These are phyloP conservation scores for Aphrocallistes beatrix DNA, from an alignment of 37 sponge, comb jelly and placozoan genomes.

Conservation along the genomic window DNA sequence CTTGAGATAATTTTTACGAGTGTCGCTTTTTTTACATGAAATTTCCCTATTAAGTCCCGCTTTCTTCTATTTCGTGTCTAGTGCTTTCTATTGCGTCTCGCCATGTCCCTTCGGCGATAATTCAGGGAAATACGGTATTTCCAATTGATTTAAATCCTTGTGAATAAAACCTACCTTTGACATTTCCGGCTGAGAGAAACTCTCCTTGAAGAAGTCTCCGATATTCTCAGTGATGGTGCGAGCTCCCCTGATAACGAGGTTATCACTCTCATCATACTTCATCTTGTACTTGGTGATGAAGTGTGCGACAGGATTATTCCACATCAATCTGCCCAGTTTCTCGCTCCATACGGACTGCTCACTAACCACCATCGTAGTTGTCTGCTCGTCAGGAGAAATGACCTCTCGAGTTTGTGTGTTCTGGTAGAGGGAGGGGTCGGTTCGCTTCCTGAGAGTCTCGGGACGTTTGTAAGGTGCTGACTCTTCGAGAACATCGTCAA, in stretches of 20 bases:
- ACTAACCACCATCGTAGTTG: background rate
- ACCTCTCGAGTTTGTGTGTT: background rate
- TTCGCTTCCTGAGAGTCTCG: slow-evolving; percentile 20
- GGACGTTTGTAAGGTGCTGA: slow-evolving; percentile 58
- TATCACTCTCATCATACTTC: slow-evolving; percentile 87
- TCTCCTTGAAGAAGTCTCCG: slow-evolving; percentile 21
- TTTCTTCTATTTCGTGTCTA: too few relatives aligned
- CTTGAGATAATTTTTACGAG: too few relatives aligned
- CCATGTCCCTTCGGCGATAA: too few relatives aligned
- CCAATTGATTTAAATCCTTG: too few relatives aligned
- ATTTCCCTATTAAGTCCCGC: too few relatives aligned
- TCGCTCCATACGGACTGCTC: background rate
- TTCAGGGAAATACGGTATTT: too few relatives aligned
- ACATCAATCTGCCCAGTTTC: background rate
- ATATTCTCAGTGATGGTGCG: slow-evolving; percentile 66
- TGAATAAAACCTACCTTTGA: background rate
- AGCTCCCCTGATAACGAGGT: slow-evolving; percentile 59
- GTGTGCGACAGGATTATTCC: background rate
- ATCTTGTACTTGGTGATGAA: slow-evolving; percentile 26
- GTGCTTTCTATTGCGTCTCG: too few relatives aligned
- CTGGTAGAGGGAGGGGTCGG: background rate
- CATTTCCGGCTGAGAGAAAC: background rate
- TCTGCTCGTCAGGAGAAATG: background rate
- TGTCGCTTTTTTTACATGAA: too few relatives aligned
- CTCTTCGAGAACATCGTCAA: slow-evolving; percentile 54